A percentile compares a stretch with the other conserved stretches of the same genome.
These are phyloP conservation scores for Philonicus albiceps DNA, from an alignment of 2,888 invertebrate genomes.

Conservation along the genomic window DNA sequence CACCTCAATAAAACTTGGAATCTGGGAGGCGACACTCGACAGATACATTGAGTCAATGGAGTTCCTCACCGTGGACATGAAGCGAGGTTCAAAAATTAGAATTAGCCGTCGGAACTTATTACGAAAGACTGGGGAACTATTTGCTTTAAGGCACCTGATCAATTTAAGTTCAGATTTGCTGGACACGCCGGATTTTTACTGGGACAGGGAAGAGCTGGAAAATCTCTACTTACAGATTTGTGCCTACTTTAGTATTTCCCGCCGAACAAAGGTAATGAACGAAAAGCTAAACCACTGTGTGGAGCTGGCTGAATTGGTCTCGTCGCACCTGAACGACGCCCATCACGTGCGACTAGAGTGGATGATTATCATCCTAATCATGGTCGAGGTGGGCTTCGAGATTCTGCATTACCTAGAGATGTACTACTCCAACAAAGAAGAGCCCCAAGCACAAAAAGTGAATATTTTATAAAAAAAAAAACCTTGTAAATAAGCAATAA, in stretches of 20 bases:
- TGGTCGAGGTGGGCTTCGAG: conserved; percentile 93
- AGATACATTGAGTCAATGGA: conserved; percentile 85
- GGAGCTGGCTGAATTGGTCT: conserved; percentile 87
- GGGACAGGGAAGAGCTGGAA: conserved; percentile 94
- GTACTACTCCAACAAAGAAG: conserved; percentile 57
- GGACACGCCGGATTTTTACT: conserved; percentile 97
- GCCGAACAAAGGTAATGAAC: conserved; percentile 93
- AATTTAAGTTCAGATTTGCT: conserved; percentile 93
- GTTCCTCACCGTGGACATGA: conserved; percentile 80
- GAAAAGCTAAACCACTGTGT: conserved; percentile 94
- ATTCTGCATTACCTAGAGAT: conserved; percentile 77
- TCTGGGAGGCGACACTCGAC: conserved; percentile 91
- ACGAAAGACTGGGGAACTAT: conserved; percentile 85
- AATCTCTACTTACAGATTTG: conserved; percentile 82
- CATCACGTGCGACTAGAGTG: conserved; percentile 94
- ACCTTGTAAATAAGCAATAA: neutral
- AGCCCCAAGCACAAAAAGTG: no score
- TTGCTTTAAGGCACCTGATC: conserved; percentile 86
- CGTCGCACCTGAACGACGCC: conserved; percentile 87
- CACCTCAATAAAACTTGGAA: conserved; percentile 90
- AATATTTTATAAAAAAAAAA: neutral
- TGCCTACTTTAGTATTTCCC: conserved; percentile 82
- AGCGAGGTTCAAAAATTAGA: conserved; percentile 74
- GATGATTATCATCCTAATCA: conserved; percentile 96
- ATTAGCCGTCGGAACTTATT: conserved; percentile 70